Evolutionary conservation across 2,113 vertebrate species (phyloP).

Genomic region (Callospermophilus lateralis): DNA sequence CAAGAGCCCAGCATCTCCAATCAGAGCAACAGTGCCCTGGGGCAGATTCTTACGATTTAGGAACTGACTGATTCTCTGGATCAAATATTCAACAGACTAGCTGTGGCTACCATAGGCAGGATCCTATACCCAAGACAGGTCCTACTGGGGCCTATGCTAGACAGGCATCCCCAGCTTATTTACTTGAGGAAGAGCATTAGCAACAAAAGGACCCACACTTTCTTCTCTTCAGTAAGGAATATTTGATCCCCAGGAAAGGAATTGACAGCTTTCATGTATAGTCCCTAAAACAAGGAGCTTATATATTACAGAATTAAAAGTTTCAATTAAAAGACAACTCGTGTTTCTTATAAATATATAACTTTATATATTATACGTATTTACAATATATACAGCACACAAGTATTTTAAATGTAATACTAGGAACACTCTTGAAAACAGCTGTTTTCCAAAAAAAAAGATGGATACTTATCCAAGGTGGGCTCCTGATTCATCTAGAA

Average conservation of each 20-base stretch:
- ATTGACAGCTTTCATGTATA: not conserved
- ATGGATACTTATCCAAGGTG: not conserved
- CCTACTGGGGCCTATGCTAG: too few relatives aligned
- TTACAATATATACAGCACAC: constrained; percentile 87
- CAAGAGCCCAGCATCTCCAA: not conserved
- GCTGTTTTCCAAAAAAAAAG: constrained; percentile 60
- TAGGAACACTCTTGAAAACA: constrained; percentile 63
- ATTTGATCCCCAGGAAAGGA: not conserved
- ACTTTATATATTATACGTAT: constrained; percentile 83
- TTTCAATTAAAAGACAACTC: constrained; percentile 36
- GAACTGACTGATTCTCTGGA: not conserved
- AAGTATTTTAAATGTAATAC: constrained; percentile 79
- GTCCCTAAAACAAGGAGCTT: not conserved
- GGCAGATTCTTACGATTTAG: not conserved
- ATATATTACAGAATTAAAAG: not conserved
- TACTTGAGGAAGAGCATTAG: not conserved
- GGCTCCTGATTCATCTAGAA: constrained; percentile 8
- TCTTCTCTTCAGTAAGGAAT: not conserved
- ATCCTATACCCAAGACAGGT: not conserved
- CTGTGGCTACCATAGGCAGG: not conserved
- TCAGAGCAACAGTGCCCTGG: not conserved
- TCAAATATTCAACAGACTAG: not conserved
- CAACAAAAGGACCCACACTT: not conserved
- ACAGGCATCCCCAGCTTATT: not conserved
- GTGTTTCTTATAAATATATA: constrained; percentile 88